Evolutionary conservation across 2,888 invertebrate genomes (phyloP), one percentile per base, ranked within the genome.

Genomic region (Phyto melanocephala): DNA sequence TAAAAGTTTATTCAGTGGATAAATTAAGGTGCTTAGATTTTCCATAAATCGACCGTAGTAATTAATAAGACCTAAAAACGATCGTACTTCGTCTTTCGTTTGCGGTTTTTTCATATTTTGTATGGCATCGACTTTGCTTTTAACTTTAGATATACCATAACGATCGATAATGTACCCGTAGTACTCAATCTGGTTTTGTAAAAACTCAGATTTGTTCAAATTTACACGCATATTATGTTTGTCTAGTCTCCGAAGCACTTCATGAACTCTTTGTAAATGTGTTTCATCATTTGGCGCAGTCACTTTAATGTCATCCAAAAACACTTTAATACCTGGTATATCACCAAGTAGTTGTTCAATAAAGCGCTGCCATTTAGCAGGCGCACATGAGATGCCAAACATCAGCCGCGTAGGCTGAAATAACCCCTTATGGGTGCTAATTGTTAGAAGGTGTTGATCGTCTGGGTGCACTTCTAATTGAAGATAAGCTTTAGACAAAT

Each of bases 381-480:
- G 88, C 22, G 88, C 89, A 63, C 86, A 82, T 1, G 88, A 86
- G 4, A 89, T 78, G 3, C 88, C 89, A 79, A 87, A 89, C 85
- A 87, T 84, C 58, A 89, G 70, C 11, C 89, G 72, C 6, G 85
- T 88, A 67, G 86, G 86, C 90, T 68, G n/a, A n/a, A n/a, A n/a
- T n/a, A n/a, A n/a, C n/a, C n/a, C n/a, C n/a, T 88, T 88, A 70
- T 87, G 88, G 1, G 89, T 90, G 80, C 78, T 89, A 47, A 90
- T 83, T 3, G 88, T 89, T 17, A 89, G 67, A n/a, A 87, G 84
- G 20, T 88, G 83, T 70, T 85, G 81, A 80, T 87, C 86, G 22
- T 88, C 86, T 6, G 85, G 86, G 24, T 85, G 85, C 17, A 89
- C 81, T 85, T 86, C 86, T 50, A 89, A 56, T 80, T 89, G 88